These are phyloP conservation scores for Operophtera brumata DNA, from an alignment of 2,888 invertebrate species.

Conservation along the genomic window DNA sequence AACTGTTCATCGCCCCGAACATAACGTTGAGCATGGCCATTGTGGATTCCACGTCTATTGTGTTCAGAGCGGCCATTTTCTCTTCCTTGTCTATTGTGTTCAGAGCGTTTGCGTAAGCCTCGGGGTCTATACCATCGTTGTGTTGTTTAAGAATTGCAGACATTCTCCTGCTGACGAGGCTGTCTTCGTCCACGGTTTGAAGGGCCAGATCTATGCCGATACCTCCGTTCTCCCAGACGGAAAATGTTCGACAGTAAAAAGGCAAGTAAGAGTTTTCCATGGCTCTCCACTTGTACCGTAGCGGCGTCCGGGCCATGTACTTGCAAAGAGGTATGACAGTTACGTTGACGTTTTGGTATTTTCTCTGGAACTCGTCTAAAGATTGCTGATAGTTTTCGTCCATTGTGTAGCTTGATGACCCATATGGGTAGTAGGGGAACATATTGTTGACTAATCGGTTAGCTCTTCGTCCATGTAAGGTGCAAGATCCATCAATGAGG, in stretches of 20 bases:
- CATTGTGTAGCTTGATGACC: constrained; percentile 32
- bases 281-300: constrained; percentile 71
- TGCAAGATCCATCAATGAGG: constrained; percentile 59
- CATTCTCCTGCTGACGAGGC: constrained; percentile 45
- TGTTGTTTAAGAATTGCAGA: constrained; percentile 59
- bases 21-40: constrained; percentile 50
- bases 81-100: constrained; percentile 53
- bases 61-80: constrained; percentile 49
- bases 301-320: constrained; percentile 73
- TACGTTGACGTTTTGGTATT: constrained; percentile 66
- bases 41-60: constrained; percentile 53
- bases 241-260: constrained; percentile 75
- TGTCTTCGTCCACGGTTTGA: constrained; percentile 46
- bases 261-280: constrained; percentile 65
- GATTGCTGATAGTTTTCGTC: constrained; percentile 47
- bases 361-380: constrained; percentile 50
- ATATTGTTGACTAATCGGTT: constrained; percentile 48
- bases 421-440: constrained; percentile 35
- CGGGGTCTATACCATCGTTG: constrained; percentile 58
- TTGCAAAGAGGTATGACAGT: constrained; percentile 59
- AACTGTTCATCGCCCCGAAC: constrained; percentile 45
- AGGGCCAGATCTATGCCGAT: constrained; percentile 63
- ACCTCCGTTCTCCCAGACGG: constrained; percentile 80
- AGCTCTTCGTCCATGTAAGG: constrained; percentile 39
- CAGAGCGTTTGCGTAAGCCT: constrained; percentile 52